Percentiles rank a stretch among this genome's conserved stretches.
These are phyloP conservation scores for Pangasianodon gigas DNA, from an alignment of 2,113 vertebrate genomes.

Conservation along the genomic window DNA sequence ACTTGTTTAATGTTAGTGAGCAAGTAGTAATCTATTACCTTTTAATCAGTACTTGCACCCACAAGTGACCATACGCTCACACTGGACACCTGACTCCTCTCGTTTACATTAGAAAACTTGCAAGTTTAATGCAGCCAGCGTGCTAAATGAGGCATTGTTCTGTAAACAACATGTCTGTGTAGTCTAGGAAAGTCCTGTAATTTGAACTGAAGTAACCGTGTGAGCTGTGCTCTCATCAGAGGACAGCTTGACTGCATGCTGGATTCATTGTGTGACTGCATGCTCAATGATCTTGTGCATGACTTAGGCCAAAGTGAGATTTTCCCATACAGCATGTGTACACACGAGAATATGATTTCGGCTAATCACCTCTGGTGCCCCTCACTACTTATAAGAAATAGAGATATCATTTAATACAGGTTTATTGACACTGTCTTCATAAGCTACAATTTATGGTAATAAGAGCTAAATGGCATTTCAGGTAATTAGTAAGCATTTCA, in stretches of 20 bases:
- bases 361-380: constrained; percentile 5
- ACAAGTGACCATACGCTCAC: neutral
- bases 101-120: neutral
- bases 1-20: neutral
- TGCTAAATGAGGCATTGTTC: neutral
- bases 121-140: neutral
- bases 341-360: constrained; percentile 23
- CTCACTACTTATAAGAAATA: neutral
- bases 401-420: neutral
- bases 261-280: constrained; percentile 15
- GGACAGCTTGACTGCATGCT: constrained; percentile 31
- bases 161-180: neutral
- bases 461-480: neutral
- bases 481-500: constrained; percentile 15
- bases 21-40: neutral
- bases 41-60: neutral
- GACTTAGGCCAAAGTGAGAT: neutral
- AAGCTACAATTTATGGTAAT: neutral
- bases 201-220: neutral
- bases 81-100: neutral
- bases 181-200: neutral
- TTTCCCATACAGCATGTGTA: neutral
- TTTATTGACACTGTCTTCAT: neutral
- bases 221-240: neutral
- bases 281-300: constrained; percentile 23